Evolutionary conservation across 2,113 vertebrate species (phyloP).

Genomic region (Hyperoodon ampullatus): DNA sequence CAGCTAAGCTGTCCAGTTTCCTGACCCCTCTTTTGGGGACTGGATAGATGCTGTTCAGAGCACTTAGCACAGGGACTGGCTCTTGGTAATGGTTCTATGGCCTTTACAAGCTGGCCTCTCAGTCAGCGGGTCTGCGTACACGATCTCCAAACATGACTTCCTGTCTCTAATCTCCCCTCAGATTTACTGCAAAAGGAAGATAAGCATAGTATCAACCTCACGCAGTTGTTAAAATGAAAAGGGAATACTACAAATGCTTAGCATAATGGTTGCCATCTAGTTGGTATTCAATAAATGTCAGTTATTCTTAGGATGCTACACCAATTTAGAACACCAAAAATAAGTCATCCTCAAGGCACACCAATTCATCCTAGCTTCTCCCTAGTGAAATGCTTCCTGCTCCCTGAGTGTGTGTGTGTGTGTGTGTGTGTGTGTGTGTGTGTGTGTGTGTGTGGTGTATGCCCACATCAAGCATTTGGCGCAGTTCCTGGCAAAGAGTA

Average conservation of each 20-base stretch:
- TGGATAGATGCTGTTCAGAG: neutral
- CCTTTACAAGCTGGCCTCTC: neutral
- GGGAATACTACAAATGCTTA: neutral
- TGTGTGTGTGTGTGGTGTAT: neutral
- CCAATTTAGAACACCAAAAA: neutral
- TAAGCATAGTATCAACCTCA: neutral
- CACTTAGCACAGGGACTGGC: neutral
- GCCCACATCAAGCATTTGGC: neutral
- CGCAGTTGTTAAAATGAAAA: neutral
- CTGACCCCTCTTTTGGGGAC: neutral
- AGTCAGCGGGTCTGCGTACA: no score
- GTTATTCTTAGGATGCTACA: neutral
- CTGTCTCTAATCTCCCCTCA: neutral
- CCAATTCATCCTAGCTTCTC: neutral
- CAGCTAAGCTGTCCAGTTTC: neutral
- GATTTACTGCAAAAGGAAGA: neutral
- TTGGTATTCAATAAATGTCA: neutral
- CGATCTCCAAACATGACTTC: neutral
- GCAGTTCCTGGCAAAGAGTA: neutral
- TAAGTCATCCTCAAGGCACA: neutral
- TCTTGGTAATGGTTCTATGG: rapidly evolving
- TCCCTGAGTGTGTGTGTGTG: neutral
- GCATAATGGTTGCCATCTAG: neutral
- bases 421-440: neutral
- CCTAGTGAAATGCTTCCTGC: neutral